Conservation (phyloP, 2,888 invertebrate genomes). For the Malachius bipustulatus region DNA sequence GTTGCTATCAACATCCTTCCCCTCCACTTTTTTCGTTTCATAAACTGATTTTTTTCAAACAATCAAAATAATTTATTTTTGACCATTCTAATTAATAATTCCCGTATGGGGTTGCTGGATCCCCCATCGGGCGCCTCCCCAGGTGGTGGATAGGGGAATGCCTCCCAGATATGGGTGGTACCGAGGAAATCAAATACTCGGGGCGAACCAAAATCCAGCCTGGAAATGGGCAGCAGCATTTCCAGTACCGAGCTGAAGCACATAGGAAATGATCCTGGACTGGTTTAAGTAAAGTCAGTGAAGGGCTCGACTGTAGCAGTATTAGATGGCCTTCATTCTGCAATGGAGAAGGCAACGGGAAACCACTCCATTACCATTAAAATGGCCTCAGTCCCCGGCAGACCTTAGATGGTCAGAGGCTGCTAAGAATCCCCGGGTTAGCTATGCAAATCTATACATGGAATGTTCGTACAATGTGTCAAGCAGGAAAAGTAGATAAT, state of each 20-base stretch:
- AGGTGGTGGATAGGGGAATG: no score
- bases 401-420: conserved; percentile 3
- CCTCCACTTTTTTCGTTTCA: no score
- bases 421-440: conserved; percentile 1
- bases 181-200: no score
- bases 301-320: conserved; percentile 6
- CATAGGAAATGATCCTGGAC: conserved; percentile 6
- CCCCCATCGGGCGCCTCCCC: no score
- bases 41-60: no score
- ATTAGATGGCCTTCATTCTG: conserved; percentile 6
- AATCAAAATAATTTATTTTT: no score
- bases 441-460: conserved; percentile 2
- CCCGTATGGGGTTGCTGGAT: no score
- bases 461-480: conserved; percentile 12
- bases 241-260: conserved; percentile 3
- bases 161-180: no score
- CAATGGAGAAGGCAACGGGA: conserved; percentile 5
- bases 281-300: conserved; percentile 3
- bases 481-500: conserved; percentile 11
- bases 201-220: conserved; percentile 4
- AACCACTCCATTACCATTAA: conserved; percentile 1
- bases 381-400: not conserved
- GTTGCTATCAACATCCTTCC: no score
- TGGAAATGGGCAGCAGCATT: conserved; percentile 6
- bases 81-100: no score